Base-by-base conservation (phyloP, 2,113 vertebrate species). In the Ammodytes dubius region DNA sequence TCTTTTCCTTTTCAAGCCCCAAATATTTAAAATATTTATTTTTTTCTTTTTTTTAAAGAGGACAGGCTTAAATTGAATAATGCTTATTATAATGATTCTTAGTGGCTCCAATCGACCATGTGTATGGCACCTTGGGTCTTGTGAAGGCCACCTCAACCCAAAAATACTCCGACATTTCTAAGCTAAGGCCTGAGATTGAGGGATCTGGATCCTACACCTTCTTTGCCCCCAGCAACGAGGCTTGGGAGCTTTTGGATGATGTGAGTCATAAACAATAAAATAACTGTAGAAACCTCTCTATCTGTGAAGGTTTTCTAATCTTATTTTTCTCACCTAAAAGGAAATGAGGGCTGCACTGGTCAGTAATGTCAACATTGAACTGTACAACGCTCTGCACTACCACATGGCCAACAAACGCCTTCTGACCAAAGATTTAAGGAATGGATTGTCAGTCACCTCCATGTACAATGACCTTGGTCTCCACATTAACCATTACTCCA, bases 171-270 rank as follows among this genome's bases (percentile, higher is more conserved):
- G 96, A 97, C 3, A 60, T 95, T 27, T 99, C 98, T 49, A 96
- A 95, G 40, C 92, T 99, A 64, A 96, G 93, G 81, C 83, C 94
- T 70, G 97, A 99, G 84, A 98, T 99, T 1, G 98, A 99, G 84
- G 98, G 98, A 78, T 76, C 91, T 11, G 98, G 98, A 46, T 98
- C 98, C 0, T 99, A 87, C 81, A 99, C 98, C 14, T 97, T 98
- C 87, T 99, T 99, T 82, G 96, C 98, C 71, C 98, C 98, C 2
- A 99, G 97, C 83, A 98, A 98, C 4, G 98, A 99, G 1, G 98
- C 98, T 19, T 99, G 98, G 98, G 95, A 97, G 2, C 83, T 93
- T 63, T 83, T 99, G 90, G 94, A 97, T 79, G n/a, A 87, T 56
- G 98, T 99, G 94, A 96, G 93, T 90, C 6, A 60, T 50, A 13